Base-by-base conservation (phyloP, 1,140 invertebrate genomes). In the Phocides pigmalion region DNA sequence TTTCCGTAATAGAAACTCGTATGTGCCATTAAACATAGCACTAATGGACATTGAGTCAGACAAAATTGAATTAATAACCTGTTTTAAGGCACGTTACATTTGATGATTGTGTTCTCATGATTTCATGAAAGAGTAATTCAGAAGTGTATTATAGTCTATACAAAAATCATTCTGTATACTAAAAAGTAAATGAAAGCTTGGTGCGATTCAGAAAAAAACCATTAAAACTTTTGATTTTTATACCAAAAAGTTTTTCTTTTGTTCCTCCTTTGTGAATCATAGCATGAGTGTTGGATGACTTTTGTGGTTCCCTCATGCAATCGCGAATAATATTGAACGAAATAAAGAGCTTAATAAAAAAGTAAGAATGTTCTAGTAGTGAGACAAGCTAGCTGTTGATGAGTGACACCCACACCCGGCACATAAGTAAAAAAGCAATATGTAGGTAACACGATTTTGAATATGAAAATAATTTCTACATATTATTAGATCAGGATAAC, bases 161-260 rank as follows among this genome's bases (percentile, higher is more conserved):
- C 80, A 87, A 88, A 78, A 87, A 91, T 87, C 81, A 88, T 87
- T 87, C 89, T 89, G 89, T 91, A 91, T 91, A 91, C 87, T 91
- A 91, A 89, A 90, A 87, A 87, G 81, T 89, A 89, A 89, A 89
- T 89, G 85, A 87, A 91, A 89, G 89, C 89, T 91, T 91, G 89
- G 89, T 89, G 89, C 89, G 89, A 91, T 91, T 89, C 87, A 88
- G 88, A 90, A 90, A 91, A 58, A 91, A 89, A 91, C 89, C 89
- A 91, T 91, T 91, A 91, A 91, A 91, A 89, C 89, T 91, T 91
- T 91, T 91, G 89, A 91, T 91, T 91, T 91, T 91, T 91, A 91
- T 91, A 91, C 89, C 89, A 91, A 88, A 62, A 82, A 74, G 79
- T 83, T 89, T 88, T 82, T 82, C 51, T 83, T 70, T 66, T 66